Base-by-base conservation (phyloP, 2,888 invertebrate genomes). In the Lobophora halterata region DNA sequence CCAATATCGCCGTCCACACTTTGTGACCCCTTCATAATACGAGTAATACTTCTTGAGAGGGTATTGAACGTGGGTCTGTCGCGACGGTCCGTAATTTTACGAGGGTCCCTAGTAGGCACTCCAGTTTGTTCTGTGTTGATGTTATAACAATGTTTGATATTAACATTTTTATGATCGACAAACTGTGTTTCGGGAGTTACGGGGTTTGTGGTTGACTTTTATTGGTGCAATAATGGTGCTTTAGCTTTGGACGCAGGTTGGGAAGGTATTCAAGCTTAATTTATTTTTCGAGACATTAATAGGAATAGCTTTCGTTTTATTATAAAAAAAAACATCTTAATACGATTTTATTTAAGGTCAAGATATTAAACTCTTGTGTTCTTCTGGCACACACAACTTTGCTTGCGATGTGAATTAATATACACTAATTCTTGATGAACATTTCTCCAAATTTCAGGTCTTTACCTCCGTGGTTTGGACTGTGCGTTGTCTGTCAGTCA, bases 21-120 rank as follows among this genome's bases (percentile, higher is more conserved):
- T 82, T 81, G 85, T 82, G 85, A 85, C 83, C 85, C 83, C 79
- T 43, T 83, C 82, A 80, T 86, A 86, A 85, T 79, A 72, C 73
- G 67, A 74, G 80, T 75, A 77, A 83, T 83, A 79, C 82, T 80
- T 79, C 83, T 79, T 81, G 79, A 83, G 77, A 83, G 83, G 82
- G 80, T 82, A 79, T 77, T 71, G 81, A 74, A 69, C 74, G 72
- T 60, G 66, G 70, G 57, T 59, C 58, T 61, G 69, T 65, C 70
- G 64, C 66, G 63, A 52, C 71, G 61, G 57, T 57, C 65, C 59
- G 69, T 75, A 72, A 79, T 75, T 83, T 82, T 81, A 85, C 71
- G 81, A 77, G 60, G 61, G 56, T 35, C 48, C 47, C 47, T 32
- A 57, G 67, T 51, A 53, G 55, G 39, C 49, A 54, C 58, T 60